These are phyloP conservation scores for Drosophila mauritiana DNA, from an alignment of 1,140 invertebrate genomes.

Conservation along the genomic window DNA sequence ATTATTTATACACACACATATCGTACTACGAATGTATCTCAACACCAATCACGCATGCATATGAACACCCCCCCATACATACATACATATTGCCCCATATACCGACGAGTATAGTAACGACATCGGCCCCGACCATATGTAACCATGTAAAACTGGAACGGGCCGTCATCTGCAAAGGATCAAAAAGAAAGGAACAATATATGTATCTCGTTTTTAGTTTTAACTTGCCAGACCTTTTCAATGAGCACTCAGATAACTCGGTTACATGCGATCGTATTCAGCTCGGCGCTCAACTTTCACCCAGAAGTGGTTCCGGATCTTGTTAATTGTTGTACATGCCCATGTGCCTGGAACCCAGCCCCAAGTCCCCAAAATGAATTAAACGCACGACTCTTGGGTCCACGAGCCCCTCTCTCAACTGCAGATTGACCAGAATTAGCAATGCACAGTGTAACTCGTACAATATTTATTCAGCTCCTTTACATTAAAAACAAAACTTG, in stretches of 20 bases:
- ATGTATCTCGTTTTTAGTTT: constrained; percentile 81
- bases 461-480: constrained; percentile 80
- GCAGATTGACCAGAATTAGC: constrained; percentile 35
- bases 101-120: constrained; percentile 18
- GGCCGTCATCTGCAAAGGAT: constrained; percentile 27
- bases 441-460: constrained; percentile 64
- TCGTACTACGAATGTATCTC: constrained; percentile 69
- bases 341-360: constrained; percentile 53
- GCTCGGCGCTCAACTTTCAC: constrained; percentile 43
- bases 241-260: constrained; percentile 37
- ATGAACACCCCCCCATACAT: constrained; percentile 11
- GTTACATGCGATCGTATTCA: constrained; percentile 28
- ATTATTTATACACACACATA: constrained; percentile 40
- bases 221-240: constrained; percentile 72
- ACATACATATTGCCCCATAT: constrained; percentile 18
- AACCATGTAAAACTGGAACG: constrained; percentile 7
- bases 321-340: constrained; percentile 73
- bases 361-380: not conserved
- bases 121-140: constrained; percentile 18
- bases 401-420: constrained; percentile 3
- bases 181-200: constrained; percentile 40
- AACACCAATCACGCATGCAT: constrained; percentile 56
- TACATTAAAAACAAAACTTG: constrained; percentile 62
- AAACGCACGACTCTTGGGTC: constrained; percentile 6
- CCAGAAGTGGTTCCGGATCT: constrained; percentile 63